Base-by-base conservation (phyloP, 2,113 vertebrate species). In the Oreamnos americanus region DNA sequence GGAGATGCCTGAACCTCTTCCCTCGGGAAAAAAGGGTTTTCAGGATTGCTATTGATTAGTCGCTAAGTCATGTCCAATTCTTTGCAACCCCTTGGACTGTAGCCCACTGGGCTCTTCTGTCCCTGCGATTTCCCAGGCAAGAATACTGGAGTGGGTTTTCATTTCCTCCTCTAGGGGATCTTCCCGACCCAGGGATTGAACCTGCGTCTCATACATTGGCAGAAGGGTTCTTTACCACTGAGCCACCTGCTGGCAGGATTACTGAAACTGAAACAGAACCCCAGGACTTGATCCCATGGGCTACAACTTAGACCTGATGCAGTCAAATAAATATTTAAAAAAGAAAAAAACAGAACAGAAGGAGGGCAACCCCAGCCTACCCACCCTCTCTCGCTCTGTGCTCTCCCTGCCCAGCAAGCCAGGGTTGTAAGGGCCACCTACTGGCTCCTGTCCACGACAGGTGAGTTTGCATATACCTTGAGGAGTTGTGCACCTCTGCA, bases 401-500 rank as follows among this genome's bases (percentile, higher is more conserved):
- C 15, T 10, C 25, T 45, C 64, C 33, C 17, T 2, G 28, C n/a
- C 49, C 1, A 19, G 82, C 28, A 76, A 12, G 53, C 81, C 55
- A 62, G 15, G 26, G 30, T 11, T 19, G 45, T 53, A 8, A 19
- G 85, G 17, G 49, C 47, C 26, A 11, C 12, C 76, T 64, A n/a
- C 33, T 4, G 36, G 21, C 62, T 57, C 60, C 43, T 49, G 33
- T 33, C 55, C 55, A 58, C 21, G 16, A 33, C 26, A 23, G 14
- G n/a, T 12, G 15, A 36, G 11, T 33, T 0, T 15, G 33, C 6
- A n/a, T 71, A 53, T 36, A 4, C 28, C 45, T 39, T 3, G 10
- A 71, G 39, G 7, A 10, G 9, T 3, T 26, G 10, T 0, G 1
- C 1, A 12, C 12, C 13, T 19, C 45, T 19, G 4, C 33, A 58